Conservation (phyloP, 2,888 invertebrate species). For the Agriotes lineatus region DNA sequence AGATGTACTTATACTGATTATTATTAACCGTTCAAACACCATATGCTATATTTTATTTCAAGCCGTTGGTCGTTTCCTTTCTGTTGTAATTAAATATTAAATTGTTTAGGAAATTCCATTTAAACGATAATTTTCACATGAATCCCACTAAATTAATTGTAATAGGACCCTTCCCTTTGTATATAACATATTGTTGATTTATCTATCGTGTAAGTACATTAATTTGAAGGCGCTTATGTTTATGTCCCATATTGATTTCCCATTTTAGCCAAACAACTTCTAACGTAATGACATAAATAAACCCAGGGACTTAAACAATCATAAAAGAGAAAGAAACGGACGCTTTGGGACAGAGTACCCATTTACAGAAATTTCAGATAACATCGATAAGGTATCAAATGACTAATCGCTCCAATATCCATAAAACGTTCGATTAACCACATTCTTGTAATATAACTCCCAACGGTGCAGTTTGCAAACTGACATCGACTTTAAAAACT, state of each 20-base stretch:
- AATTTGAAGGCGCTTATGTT: not conserved
- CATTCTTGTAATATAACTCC: not conserved
- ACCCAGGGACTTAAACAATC: not conserved
- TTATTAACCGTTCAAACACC: too few species aligned
- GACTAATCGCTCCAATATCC: not conserved
- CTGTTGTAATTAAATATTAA: too few species aligned
- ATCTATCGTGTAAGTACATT: not conserved
- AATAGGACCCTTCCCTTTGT: too few species aligned
- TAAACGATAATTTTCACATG: too few species aligned
- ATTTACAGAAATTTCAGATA: not conserved
- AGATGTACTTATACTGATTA: too few species aligned
- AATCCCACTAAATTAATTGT: too few species aligned
- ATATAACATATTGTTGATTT: not conserved
- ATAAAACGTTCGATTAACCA: not conserved
- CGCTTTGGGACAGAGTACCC: not conserved
- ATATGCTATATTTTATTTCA: too few species aligned
- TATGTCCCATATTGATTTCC: not conserved
- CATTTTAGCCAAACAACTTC: not conserved
- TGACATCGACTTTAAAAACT: not conserved
- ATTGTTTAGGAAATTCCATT: too few species aligned
- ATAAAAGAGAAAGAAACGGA: not conserved
- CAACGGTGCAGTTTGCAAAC: not conserved
- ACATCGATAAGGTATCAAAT: slow-evolving; percentile 9
- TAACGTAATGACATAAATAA: not conserved
- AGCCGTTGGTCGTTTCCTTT: too few species aligned